Conservation (phyloP, 2,888 invertebrate genomes). For the Perizoma flavofasciatum region DNA sequence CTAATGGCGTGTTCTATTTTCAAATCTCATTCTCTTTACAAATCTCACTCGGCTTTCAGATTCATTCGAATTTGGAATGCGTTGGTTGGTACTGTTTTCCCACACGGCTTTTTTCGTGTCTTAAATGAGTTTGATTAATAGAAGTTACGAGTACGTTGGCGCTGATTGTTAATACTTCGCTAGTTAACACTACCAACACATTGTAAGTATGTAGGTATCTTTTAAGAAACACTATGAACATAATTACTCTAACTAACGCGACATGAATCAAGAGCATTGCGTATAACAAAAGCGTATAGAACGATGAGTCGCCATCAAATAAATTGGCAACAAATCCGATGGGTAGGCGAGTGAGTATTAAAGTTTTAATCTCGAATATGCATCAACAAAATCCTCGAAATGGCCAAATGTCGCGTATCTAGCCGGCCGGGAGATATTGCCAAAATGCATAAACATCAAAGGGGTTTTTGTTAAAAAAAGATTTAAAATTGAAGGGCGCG, state of each 20-base stretch:
- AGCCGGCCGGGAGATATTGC: conserved; percentile 77
- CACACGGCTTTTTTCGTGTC: conserved; percentile 78
- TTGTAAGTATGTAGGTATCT: conserved; percentile 10
- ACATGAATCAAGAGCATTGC: conserved; percentile 45
- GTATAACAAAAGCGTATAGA: conserved; percentile 50
- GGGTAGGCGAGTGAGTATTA: conserved; percentile 61
- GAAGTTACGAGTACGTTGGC: conserved; percentile 67
- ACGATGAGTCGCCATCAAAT: conserved; percentile 45
- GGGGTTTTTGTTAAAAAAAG: conserved; percentile 79
- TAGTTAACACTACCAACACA: conserved; percentile 32
- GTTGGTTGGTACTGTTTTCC: conserved; percentile 75
- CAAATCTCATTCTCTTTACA: conserved; percentile 83
- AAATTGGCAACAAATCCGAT: conserved; percentile 48
- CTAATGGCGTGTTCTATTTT: conserved; percentile 84
- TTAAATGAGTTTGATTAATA: conserved; percentile 82
- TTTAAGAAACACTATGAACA: conserved; percentile 36
- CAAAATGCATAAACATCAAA: conserved; percentile 81
- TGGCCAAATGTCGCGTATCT: conserved; percentile 76
- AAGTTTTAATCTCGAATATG: conserved; percentile 79
- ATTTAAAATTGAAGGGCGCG: conserved; percentile 82
- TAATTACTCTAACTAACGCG: conserved; percentile 46
- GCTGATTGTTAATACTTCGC: conserved; percentile 58
- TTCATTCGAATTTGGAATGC: conserved; percentile 83
- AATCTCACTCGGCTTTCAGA: conserved; percentile 80
- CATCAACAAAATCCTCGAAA: conserved; percentile 76